phyloP scores from a whole-genome alignment of 2,113 vertebrate genomes.

The Morone chrysops region DNA sequence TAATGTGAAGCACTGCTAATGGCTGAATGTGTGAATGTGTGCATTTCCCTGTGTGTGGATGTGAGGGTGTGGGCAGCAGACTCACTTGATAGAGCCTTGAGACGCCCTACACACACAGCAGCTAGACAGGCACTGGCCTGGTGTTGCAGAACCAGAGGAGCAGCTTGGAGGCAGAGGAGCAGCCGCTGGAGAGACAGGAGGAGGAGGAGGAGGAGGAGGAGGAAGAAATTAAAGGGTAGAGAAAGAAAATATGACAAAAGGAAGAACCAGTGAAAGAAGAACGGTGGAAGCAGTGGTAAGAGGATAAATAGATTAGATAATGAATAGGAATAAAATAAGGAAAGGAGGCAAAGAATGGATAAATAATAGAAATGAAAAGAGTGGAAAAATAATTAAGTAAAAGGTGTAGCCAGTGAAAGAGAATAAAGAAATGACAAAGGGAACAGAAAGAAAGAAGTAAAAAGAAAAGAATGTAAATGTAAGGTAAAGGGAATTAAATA shows the following conservation, averaged over 20 bases:
- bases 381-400: background rate
- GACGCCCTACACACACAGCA: constrained; percentile 74
- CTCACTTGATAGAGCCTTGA: constrained; percentile 85
- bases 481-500: background rate
- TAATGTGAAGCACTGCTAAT: background rate
- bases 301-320: background rate
- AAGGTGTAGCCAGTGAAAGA: background rate
- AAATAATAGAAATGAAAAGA: background rate
- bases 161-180: constrained; percentile 94
- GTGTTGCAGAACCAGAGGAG: constrained; percentile 95
- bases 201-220: constrained; percentile 55
- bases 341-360: background rate
- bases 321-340: background rate
- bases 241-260: background rate
- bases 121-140: constrained; percentile 94
- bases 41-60: background rate
- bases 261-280: constrained; percentile 3
- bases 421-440: background rate
- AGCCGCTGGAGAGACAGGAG: constrained; percentile 87
- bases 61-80: constrained; percentile 50
- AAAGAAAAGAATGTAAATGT: background rate
- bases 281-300: constrained; percentile 14
- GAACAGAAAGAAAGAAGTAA: background rate
- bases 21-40: background rate
- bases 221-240: constrained; percentile 3